Base-by-base conservation (phyloP, 2,888 invertebrate species). In the Netelia inedita region DNA sequence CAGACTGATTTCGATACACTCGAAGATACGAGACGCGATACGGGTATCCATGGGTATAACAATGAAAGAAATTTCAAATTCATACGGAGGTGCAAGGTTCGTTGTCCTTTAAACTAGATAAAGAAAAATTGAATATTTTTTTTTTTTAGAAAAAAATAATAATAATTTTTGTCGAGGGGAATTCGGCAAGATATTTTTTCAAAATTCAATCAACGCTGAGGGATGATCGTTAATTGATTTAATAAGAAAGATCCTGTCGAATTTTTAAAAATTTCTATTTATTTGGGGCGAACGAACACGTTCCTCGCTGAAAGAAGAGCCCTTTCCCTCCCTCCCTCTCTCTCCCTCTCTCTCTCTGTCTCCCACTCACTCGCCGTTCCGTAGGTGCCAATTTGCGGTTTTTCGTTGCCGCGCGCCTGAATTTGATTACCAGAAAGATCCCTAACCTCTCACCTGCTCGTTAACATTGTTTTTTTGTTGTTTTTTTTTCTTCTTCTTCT, bases 401-500 rank as follows among this genome's bases (percentile, higher is more conserved):
- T 82, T 72, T 66, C 21, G 11, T n/a, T n/a, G 59, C 66, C 82
- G 35, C 71, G 69, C 19, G 23, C 28, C 41, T 66, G 50, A 50
- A 72, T 72, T 78, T 66, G 35, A 72, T 78, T 78, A 68, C 41
- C 46, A 59, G n/a, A 46, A 41, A 28, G 23, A 59, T 28, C 35
- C 10, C 28, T 19, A 53, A 74, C 28, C n/a, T 50, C 63, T 63
- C 14, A 50, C 59, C 10, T 53, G 79, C 21, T 75, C 61, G 59
- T 80, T 76, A 78, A 63, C 55, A 72, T 74, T 66, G 41, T 55
- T 35, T 50, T 35, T 61, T 23, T 28, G 8, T 46, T 46, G 1
- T 11, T 1, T 10, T 50, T 19, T 53, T 43, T 43, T 46, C 2
- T 11, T 11, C 14, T 10, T 2, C 21, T 35, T 21, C 61, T 14